phyloP scores from a whole-genome alignment of 2,888 invertebrate species.

The Limnephilus marmoratus region DNA sequence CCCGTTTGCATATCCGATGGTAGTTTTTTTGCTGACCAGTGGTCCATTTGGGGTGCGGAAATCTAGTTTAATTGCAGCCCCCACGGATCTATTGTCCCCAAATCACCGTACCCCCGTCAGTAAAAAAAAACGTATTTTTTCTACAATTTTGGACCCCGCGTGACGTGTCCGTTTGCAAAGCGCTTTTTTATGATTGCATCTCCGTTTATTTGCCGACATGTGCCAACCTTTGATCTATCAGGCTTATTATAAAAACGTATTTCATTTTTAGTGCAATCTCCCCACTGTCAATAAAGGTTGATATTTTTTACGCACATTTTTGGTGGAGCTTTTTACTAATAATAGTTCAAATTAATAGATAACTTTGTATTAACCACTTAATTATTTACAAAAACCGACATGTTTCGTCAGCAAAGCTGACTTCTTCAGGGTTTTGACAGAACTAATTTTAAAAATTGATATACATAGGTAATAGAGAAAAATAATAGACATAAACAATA shows the following conservation, averaged over 20 bases:
- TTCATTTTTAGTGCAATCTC: background rate
- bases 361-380: too few relatives aligned
- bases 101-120: background rate
- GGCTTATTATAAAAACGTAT: slow-evolving; percentile 78
- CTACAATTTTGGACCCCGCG: slow-evolving; percentile 25
- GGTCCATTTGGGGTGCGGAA: slow-evolving; percentile 62
- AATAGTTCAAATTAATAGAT: too few relatives aligned
- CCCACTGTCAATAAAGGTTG: background rate
- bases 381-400: too few relatives aligned
- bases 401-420: too few relatives aligned
- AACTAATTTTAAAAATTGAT: too few relatives aligned
- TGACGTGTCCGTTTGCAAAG: slow-evolving; percentile 4
- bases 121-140: slow-evolving; percentile 51
- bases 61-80: slow-evolving; percentile 63
- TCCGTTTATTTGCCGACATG: slow-evolving; percentile 75
- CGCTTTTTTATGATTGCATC: slow-evolving; percentile 55
- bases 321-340: background rate
- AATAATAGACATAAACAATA: too few relatives aligned
- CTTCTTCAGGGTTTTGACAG: too few relatives aligned
- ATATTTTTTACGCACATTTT: background rate
- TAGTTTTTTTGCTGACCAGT: slow-evolving; percentile 63
- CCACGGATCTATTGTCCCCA: slow-evolving; percentile 54
- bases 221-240: slow-evolving; percentile 77
- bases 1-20: slow-evolving; percentile 39
- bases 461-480: too few relatives aligned